phyloP scores from a whole-genome alignment of 1,140 invertebrate genomes.

The Bradysia coprophila region DNA sequence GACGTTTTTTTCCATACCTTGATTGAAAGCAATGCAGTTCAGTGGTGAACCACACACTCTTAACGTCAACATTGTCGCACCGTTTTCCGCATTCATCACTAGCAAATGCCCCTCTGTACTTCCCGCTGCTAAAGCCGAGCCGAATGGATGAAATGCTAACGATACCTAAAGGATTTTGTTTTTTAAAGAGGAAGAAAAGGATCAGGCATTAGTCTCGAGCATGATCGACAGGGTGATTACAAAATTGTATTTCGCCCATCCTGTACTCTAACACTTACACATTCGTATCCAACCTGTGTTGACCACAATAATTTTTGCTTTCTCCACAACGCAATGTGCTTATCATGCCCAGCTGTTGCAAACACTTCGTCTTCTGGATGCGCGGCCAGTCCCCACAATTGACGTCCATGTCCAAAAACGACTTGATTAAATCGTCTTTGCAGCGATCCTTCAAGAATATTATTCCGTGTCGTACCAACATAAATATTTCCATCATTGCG shows the following conservation, averaged over 20 bases:
- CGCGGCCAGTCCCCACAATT: constrained; percentile 74
- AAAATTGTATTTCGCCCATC: no score
- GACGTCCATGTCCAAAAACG: constrained; percentile 79
- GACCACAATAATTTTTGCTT: constrained; percentile 73
- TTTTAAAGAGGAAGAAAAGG: no score
- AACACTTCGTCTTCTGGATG: constrained; percentile 84
- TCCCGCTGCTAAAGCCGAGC: constrained; percentile 67
- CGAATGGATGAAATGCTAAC: constrained; percentile 72
- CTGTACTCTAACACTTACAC: no score
- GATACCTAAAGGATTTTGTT: constrained; percentile 70
- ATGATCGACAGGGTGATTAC: no score
- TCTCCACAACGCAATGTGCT: constrained; percentile 76
- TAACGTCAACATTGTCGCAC: constrained; percentile 60
- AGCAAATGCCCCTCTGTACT: constrained; percentile 75
- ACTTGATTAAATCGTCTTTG: constrained; percentile 79
- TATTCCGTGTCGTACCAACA: constrained; percentile 83
- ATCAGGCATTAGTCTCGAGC: no score
- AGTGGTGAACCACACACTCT: constrained; percentile 69
- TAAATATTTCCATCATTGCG: constrained; percentile 79
- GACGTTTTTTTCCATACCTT: no score
- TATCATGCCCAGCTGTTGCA: constrained; percentile 83
- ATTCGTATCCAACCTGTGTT: constrained; percentile 46
- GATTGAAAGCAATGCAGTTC: constrained; percentile 69
- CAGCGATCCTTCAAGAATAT: constrained; percentile 81
- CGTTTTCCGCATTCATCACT: constrained; percentile 65